phyloP scores from a whole-genome alignment of 2,113 vertebrate species.

The Oophaga pumilio region DNA sequence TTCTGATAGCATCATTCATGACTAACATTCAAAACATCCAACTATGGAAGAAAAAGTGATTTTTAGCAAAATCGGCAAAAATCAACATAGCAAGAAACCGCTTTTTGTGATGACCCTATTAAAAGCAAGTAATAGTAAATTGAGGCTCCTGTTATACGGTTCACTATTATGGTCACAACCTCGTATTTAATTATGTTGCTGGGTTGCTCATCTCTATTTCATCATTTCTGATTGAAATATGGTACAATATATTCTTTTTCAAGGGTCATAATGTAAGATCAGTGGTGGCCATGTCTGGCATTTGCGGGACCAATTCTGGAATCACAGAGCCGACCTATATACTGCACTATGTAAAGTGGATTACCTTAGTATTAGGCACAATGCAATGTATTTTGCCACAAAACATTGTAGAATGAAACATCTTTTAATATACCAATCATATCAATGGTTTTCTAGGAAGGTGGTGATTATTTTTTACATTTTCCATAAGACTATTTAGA shows the following conservation, averaged over 20 bases:
- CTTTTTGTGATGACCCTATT: conserved; percentile 20
- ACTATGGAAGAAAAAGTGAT: not conserved
- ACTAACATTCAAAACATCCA: not conserved
- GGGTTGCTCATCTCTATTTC: not conserved
- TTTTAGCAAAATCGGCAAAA: not conserved
- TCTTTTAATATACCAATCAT: too few species aligned
- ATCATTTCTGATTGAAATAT: not conserved
- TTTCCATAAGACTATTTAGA: too few species aligned
- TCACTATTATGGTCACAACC: conserved; percentile 19
- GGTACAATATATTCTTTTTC: not conserved
- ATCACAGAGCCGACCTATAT: not conserved
- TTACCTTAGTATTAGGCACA: too few species aligned
- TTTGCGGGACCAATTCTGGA: too few species aligned
- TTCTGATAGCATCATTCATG: not conserved
- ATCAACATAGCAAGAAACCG: not conserved
- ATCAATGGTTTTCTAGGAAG: too few species aligned
- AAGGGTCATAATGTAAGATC: not conserved
- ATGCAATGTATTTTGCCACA: too few species aligned
- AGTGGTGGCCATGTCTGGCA: not conserved
- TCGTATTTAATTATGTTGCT: not conserved
- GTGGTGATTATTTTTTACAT: too few species aligned
- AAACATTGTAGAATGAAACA: too few species aligned
- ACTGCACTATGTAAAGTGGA: not conserved
- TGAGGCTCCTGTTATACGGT: not conserved
- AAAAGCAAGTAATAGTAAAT: not conserved